Evolutionary conservation across 2,797 vertebrate genomes (phyloP).

Genomic region (Psittacula derbiana): DNA sequence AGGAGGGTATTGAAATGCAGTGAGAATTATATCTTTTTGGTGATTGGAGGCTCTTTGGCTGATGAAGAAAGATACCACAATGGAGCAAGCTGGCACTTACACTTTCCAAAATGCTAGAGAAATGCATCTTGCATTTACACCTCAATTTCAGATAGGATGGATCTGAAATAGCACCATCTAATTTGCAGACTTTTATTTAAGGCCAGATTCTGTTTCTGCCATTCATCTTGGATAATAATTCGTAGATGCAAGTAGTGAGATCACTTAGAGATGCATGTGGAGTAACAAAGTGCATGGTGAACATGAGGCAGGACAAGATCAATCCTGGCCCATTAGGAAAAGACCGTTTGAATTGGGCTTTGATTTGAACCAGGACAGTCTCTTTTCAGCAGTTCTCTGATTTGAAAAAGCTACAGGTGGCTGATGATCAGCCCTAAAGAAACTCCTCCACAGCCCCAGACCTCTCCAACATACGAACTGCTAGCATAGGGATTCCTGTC

Average conservation of each 20-base stretch:
- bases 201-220: not conserved
- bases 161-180: not conserved
- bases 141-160: not conserved
- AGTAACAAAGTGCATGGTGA: not conserved
- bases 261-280: not conserved
- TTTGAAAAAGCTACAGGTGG: not conserved
- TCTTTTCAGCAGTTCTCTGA: not conserved
- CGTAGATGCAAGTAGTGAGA: not conserved
- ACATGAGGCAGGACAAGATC: not conserved
- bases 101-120: not conserved
- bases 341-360: not conserved
- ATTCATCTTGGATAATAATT: not conserved
- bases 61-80: not conserved
- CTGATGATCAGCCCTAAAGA: not conserved
- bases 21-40: not conserved
- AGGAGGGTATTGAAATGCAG: not conserved
- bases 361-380: not conserved
- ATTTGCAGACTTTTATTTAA: not conserved
- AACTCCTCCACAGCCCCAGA: rapidly evolving
- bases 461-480: not conserved
- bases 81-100: not conserved
- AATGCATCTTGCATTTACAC: not conserved
- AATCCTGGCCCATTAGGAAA: not conserved
- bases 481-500: not conserved
- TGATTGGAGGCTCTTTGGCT: not conserved